phyloP scores from a whole-genome alignment of 37 sponge, comb jelly and placozoan species.

The Cliona cf. orientalis region DNA sequence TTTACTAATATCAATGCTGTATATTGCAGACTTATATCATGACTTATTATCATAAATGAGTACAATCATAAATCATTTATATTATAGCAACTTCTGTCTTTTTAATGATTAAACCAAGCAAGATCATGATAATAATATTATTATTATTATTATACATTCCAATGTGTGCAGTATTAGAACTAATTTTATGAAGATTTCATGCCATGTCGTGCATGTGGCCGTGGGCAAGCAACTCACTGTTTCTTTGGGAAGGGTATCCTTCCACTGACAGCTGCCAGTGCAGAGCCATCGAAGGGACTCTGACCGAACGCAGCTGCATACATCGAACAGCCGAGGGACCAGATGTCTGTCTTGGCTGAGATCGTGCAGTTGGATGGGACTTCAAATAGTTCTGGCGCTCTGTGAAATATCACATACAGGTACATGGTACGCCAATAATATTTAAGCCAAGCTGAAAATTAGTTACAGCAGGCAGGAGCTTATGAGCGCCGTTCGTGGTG shows the following conservation, averaged over 20 bases:
- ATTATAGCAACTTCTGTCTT: background rate
- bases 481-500: no score
- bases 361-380: constrained; percentile 77
- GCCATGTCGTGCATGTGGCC: no score
- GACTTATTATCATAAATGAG: background rate
- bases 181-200: background rate
- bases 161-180: background rate
- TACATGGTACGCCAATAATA: background rate
- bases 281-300: constrained; percentile 92
- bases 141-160: background rate
- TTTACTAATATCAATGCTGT: no score
- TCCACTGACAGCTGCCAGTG: constrained; percentile 86
- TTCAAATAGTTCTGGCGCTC: constrained; percentile 96
- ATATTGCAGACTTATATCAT: background rate
- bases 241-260: constrained; percentile 72
- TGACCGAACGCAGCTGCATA: constrained; percentile 88
- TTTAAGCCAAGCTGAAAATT: background rate
- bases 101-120: background rate
- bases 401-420: no score
- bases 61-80: no score
- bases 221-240: constrained; percentile 56
- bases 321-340: constrained; percentile 93
- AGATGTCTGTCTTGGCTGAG: constrained; percentile 81
- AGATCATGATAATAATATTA: background rate
- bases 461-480: no score